These are phyloP conservation scores for Fregetta grallaria DNA, from an alignment of 2,113 vertebrate species.

Conservation along the genomic window DNA sequence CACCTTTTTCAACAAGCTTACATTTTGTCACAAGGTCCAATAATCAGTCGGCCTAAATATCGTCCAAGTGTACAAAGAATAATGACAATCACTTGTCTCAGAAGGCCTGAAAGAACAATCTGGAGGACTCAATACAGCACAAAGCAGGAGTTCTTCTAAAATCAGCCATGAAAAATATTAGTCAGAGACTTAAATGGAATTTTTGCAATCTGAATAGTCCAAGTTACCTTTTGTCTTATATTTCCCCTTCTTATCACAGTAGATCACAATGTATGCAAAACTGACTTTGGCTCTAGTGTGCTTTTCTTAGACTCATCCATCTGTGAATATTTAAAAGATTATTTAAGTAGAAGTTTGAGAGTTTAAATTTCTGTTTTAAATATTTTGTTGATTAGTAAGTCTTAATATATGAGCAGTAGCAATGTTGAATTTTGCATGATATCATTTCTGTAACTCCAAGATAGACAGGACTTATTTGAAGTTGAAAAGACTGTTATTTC, in stretches of 20 bases:
- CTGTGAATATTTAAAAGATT: slow-evolving; percentile 13
- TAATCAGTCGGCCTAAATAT: background rate
- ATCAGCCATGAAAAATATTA: background rate
- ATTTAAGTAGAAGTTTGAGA: slow-evolving; percentile 22
- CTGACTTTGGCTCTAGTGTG: background rate
- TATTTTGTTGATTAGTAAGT: slow-evolving; percentile 39
- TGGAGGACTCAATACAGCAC: background rate
- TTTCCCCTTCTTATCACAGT: background rate
- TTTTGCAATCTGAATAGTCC: background rate
- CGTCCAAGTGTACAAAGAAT: background rate
- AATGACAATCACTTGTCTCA: background rate
- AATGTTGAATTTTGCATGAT: slow-evolving; percentile 24
- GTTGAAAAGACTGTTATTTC: slow-evolving; percentile 60
- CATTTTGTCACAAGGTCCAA: background rate
- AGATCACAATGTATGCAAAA: background rate
- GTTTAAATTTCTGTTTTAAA: slow-evolving; percentile 7
- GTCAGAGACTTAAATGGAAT: background rate
- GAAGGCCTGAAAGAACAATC: background rate
- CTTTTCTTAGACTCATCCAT: slow-evolving; percentile 12
- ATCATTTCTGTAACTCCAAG: slow-evolving; percentile 43
- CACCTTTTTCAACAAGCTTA: background rate
- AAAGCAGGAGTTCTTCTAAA: background rate
- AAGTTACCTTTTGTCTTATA: background rate
- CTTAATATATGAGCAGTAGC: background rate
- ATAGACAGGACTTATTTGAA: slow-evolving; percentile 55